Conservation (phyloP, 2,888 invertebrate species). For the Campoplex capitator region DNA sequence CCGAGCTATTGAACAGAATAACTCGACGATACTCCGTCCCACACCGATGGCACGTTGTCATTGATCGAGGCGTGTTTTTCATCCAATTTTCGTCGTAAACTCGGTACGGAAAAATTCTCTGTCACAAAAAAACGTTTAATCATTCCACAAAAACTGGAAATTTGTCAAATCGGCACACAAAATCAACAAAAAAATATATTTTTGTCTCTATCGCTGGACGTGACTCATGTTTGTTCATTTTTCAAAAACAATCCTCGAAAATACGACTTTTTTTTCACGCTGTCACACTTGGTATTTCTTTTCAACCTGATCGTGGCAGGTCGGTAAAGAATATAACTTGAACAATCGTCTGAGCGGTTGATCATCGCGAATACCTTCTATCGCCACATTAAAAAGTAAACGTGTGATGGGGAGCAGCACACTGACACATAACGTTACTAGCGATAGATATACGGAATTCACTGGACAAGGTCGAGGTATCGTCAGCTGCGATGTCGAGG, state of each 20-base stretch:
- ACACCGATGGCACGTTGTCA: too few relatives aligned
- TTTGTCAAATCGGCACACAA: too few relatives aligned
- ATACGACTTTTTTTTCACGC: background rate
- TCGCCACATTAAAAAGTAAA: background rate
- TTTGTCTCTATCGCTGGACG: too few relatives aligned
- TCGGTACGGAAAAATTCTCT: too few relatives aligned
- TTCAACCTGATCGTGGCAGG: background rate
- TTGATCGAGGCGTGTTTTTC: too few relatives aligned
- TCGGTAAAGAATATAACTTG: background rate
- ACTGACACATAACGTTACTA: constrained; percentile 6
- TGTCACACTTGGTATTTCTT: background rate
- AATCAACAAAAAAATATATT: too few relatives aligned
- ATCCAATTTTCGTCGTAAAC: too few relatives aligned
- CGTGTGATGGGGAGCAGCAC: background rate
- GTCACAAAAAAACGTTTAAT: too few relatives aligned
- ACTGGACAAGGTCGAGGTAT: constrained; percentile 69
- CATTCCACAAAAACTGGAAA: too few relatives aligned
- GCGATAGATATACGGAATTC: constrained; percentile 21
- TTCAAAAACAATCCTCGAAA: background rate
- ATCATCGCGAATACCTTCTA: background rate
- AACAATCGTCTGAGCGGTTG: background rate
- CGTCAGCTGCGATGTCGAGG: constrained; percentile 58
- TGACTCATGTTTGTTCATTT: background rate
- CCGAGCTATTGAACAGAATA: too few relatives aligned
- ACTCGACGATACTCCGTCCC: too few relatives aligned